phyloP scores from a whole-genome alignment of 2,797 vertebrate species.

The Rhadinocentrus ornatus region DNA sequence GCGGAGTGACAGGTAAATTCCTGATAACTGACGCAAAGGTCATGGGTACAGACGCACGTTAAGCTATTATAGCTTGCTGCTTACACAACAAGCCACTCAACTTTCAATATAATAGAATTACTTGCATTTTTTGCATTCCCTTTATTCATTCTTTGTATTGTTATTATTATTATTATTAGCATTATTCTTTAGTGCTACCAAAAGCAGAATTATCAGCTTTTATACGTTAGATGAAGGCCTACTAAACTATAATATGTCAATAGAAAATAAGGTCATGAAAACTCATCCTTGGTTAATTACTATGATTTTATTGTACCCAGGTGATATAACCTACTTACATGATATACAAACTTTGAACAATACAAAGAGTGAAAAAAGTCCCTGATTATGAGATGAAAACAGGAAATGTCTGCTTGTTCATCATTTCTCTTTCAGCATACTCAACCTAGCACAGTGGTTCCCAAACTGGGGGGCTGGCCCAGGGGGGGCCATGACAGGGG shows the following conservation, averaged over 20 bases:
- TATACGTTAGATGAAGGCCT: background rate
- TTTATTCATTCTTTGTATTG: background rate
- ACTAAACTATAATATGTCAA: background rate
- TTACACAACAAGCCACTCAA: background rate
- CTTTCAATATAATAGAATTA: background rate
- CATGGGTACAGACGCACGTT: background rate
- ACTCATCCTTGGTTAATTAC: background rate
- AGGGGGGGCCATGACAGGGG: no score
- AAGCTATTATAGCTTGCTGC: background rate
- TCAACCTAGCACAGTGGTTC: no score
- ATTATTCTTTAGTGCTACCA: background rate
- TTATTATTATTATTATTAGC: no score
- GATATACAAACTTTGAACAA: background rate
- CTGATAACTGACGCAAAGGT: background rate
- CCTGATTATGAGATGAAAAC: background rate
- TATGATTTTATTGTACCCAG: background rate
- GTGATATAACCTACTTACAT: background rate
- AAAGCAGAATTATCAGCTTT: background rate
- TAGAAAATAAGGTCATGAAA: background rate
- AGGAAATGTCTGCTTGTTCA: background rate
- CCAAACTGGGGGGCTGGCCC: no score
- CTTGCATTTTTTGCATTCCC: background rate
- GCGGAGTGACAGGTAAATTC: constrained; percentile 7
- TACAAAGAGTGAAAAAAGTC: background rate
- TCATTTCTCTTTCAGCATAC: background rate